Conservation (phyloP, 92 coral and sea anemone species). For the Parazoanthus darwini region DNA sequence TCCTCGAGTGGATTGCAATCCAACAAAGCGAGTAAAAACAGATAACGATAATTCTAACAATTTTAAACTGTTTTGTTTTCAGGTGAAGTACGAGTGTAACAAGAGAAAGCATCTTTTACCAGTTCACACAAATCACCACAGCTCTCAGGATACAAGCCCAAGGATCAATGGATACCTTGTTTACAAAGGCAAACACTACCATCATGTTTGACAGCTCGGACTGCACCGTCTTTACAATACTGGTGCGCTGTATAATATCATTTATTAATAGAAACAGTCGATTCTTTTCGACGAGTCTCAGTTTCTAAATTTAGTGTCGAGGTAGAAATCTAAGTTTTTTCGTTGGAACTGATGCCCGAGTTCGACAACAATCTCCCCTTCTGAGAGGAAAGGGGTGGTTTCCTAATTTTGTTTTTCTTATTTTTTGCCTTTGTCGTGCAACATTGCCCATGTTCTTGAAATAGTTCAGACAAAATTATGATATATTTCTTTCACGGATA, state of each 20-base stretch:
- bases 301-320: too few relatives aligned
- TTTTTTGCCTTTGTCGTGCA: too few relatives aligned
- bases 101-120: constrained; percentile 72
- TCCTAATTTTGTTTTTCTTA: too few relatives aligned
- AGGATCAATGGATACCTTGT: constrained; percentile 32
- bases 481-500: too few relatives aligned
- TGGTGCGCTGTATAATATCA: neutral
- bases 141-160: neutral
- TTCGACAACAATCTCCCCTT: too few relatives aligned
- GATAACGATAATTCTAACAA: neutral
- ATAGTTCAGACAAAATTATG: too few relatives aligned
- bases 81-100: constrained; percentile 90
- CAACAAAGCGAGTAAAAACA: neutral
- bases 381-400: too few relatives aligned
- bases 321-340: too few relatives aligned
- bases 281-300: too few relatives aligned
- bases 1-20: too few relatives aligned
- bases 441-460: too few relatives aligned
- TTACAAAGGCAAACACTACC: constrained; percentile 48
- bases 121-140: constrained; percentile 38
- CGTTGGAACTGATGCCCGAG: too few relatives aligned
- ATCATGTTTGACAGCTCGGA: constrained; percentile 38
- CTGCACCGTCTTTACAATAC: neutral
- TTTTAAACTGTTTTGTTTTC: constrained; percentile 12
- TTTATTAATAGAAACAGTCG: neutral